phyloP scores from a whole-genome alignment of 2,888 invertebrate genomes.

The Tiliacea citrago region DNA sequence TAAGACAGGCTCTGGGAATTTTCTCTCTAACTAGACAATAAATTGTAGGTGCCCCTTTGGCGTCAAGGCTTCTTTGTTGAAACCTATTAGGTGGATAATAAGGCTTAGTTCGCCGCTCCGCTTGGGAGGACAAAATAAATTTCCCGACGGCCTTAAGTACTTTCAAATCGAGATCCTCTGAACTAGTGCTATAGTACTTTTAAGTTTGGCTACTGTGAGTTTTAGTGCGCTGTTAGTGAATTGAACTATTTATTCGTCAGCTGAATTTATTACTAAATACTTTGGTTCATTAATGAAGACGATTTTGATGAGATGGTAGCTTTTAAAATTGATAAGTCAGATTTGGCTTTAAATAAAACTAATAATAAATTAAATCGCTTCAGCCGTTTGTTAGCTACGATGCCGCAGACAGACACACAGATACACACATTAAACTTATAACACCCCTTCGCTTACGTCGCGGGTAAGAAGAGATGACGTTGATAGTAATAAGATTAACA shows the following conservation, averaged over 20 bases:
- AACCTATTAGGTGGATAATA: slow-evolving; percentile 71
- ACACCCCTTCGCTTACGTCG: too few relatives aligned
- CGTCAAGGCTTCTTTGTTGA: slow-evolving; percentile 62
- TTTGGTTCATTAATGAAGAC: background rate
- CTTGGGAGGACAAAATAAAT: slow-evolving; percentile 69
- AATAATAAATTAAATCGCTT: too few relatives aligned
- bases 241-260: slow-evolving; percentile 4
- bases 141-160: slow-evolving; percentile 70
- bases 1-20: slow-evolving; percentile 36
- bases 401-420: too few relatives aligned
- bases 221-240: slow-evolving; percentile 31
- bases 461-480: background rate
- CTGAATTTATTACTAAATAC: slow-evolving; percentile 12
- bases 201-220: slow-evolving; percentile 36
- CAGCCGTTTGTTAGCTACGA: too few relatives aligned
- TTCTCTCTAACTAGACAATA: slow-evolving; percentile 61
- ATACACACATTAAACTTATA: too few relatives aligned
- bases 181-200: slow-evolving; percentile 51
- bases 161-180: slow-evolving; percentile 64
- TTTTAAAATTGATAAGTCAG: background rate
- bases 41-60: slow-evolving; percentile 59
- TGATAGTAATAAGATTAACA: background rate
- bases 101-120: slow-evolving; percentile 65
- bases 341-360: background rate
- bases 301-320: background rate